phyloP scores from a whole-genome alignment of 2,888 invertebrate species.

The Drosophila tanythrix region DNA sequence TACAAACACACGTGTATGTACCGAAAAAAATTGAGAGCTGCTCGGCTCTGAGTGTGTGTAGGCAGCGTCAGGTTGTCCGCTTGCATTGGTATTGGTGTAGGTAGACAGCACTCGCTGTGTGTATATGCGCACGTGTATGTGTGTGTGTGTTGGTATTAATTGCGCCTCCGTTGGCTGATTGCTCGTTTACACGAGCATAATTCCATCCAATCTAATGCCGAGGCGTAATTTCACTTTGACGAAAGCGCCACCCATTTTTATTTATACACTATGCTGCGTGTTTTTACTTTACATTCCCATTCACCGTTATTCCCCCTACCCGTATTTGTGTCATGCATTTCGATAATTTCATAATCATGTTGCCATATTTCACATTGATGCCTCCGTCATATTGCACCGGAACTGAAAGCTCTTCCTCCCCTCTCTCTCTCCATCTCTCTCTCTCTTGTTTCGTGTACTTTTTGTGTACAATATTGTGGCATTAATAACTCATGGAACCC shows the following conservation, averaged over 20 bases:
- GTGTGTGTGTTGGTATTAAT: slow-evolving; percentile 59
- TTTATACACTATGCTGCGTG: slow-evolving; percentile 19
- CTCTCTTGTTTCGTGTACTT: slow-evolving; percentile 22
- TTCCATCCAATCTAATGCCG: slow-evolving; percentile 79
- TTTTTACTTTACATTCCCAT: background rate
- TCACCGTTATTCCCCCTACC: background rate
- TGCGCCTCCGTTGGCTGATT: slow-evolving; percentile 67
- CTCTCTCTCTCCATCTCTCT: slow-evolving; percentile 6
- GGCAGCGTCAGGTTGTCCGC: slow-evolving; percentile 59
- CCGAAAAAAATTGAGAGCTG: slow-evolving; percentile 7
- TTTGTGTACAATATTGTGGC: slow-evolving; percentile 32
- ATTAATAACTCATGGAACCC: slow-evolving; percentile 47
- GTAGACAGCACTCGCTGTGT: slow-evolving; percentile 29
- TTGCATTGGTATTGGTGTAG: slow-evolving; percentile 42
- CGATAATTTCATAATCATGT: slow-evolving; percentile 78
- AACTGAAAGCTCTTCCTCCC: slow-evolving; percentile 52
- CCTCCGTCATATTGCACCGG: slow-evolving; percentile 58
- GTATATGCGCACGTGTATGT: slow-evolving; percentile 4
- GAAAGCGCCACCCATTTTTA: slow-evolving; percentile 76
- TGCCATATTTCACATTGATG: slow-evolving; percentile 73
- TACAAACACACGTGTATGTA: slow-evolving; percentile 3
- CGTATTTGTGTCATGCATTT: slow-evolving; percentile 9
- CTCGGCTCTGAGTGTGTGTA: slow-evolving; percentile 29
- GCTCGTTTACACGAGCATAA: slow-evolving; percentile 66
- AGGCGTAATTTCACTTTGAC: slow-evolving; percentile 76